Percentiles rank a stretch among this genome's conserved stretches.
Evolutionary conservation across 2,113 vertebrate genomes (phyloP).

Genomic region (Dasyurus viverrinus): DNA sequence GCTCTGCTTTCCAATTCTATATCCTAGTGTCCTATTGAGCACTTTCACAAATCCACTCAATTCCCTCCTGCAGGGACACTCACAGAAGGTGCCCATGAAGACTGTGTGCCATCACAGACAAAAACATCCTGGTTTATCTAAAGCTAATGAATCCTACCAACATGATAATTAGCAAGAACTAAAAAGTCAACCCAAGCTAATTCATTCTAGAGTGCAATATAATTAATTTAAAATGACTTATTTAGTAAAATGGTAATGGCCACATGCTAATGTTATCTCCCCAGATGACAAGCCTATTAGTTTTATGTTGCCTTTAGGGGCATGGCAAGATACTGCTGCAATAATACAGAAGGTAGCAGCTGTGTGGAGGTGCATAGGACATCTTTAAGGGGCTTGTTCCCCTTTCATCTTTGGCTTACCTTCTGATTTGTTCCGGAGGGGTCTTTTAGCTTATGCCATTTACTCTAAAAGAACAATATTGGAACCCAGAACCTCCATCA

Average conservation of each 20-base stretch:
- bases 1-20: neutral
- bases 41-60: fast-evolving
- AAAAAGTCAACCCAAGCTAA: constrained; percentile 61
- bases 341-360: constrained; percentile 10
- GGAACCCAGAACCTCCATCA: neutral
- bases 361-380: neutral
- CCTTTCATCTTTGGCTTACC: neutral
- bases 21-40: neutral
- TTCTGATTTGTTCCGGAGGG: neutral
- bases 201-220: constrained; percentile 62
- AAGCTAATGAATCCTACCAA: constrained; percentile 55
- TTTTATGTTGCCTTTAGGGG: constrained; percentile 57
- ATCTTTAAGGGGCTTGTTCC: neutral
- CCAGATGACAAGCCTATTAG: constrained; percentile 73
- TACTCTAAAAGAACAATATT: neutral
- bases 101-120: neutral
- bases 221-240: constrained; percentile 80
- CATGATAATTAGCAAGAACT: constrained; percentile 61
- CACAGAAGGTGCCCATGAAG: neutral
- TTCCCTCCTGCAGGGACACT: neutral
- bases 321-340: constrained; percentile 32
- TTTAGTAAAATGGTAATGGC: constrained; percentile 73
- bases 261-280: constrained; percentile 65
- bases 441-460: neutral
- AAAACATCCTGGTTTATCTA: constrained; percentile 38